Conservation (phyloP, 2,113 vertebrate species). For the Grantiella picta region DNA sequence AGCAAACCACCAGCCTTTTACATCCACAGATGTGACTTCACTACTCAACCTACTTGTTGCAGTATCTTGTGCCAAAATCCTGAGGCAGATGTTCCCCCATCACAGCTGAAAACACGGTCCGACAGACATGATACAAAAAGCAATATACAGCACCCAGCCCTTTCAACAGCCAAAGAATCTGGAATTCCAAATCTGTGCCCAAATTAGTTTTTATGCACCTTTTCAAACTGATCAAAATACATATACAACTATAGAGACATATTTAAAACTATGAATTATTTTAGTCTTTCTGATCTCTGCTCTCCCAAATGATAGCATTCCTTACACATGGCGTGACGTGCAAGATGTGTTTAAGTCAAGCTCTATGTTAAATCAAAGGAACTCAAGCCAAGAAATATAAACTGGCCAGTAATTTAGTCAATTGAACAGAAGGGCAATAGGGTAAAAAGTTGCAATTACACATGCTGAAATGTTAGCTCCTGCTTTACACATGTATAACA, state of each 20-base stretch:
- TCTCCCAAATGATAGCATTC: not conserved
- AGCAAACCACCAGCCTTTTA: not conserved
- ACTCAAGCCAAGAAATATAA: not conserved
- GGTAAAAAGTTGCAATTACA: not conserved
- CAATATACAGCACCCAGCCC: not conserved
- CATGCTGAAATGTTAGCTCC: not conserved
- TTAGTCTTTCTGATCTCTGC: not conserved
- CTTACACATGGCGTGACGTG: not conserved
- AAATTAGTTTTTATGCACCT: not conserved
- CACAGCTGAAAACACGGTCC: not conserved
- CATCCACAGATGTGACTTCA: not conserved
- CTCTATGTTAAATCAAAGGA: not conserved
- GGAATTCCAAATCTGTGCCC: not conserved
- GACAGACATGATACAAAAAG: not conserved
- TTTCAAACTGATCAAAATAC: not conserved
- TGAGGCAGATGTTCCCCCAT: not conserved
- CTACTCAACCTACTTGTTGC: not conserved
- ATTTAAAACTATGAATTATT: not conserved
- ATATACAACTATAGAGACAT: not conserved
- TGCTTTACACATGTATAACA: not conserved
- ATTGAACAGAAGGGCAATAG: not conserved
- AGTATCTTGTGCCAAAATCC: not conserved
- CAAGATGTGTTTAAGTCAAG: not conserved
- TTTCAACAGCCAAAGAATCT: not conserved
- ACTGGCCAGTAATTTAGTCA: not conserved